Evolutionary conservation across 2,888 invertebrate genomes (phyloP), one percentile per base, ranked within the genome.

Genomic region (Oscheius sp.): DNA sequence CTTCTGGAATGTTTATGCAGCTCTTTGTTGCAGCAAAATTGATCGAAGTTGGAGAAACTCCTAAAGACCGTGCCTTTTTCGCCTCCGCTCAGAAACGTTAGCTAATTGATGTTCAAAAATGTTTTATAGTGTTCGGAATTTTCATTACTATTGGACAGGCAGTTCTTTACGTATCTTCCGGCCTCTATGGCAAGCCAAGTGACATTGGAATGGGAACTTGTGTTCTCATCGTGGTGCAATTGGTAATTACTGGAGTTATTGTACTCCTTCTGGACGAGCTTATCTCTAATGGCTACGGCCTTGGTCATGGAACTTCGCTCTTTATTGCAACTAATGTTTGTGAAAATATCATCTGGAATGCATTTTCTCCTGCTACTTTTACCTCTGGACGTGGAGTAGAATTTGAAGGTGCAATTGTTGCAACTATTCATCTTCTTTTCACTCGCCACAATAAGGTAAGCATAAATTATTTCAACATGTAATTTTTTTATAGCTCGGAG

Each of bases 261-360:
- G 98, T 98, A 4, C 89, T 99, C 75, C 90, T 98, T 76, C 91
- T 98, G 67, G 98, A 98, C 88, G 98, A 98, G 88, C 90, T 98
- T 79, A 90, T 98, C 71, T 97, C 98, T 78, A 89, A 89, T 76
- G 89, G 89, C 29, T 90, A 90, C 87, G 97, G 97, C 87, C 90
- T 97, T 52, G 98, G 98, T 70, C 97, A 97, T 68, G 98, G 98
- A 89, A 98, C 98, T 86, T 98, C 98, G 0, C 92, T 99, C 65
- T 98, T 98, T 89, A 98, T 98, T 87, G 98, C 98, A 65, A 99
- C 98, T 50, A 98, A 98, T 88, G 97, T 99, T 88, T 98, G 98
- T 88, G 98, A 98, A 89, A 99, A 97, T 0, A 99, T 98, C 84
- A 97, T 98, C 29, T 98, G 98, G 98, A 98, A 98, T 89, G 97